Conservation (phyloP, 2,888 invertebrate genomes). For the Chaetoderma sp. region DNA sequence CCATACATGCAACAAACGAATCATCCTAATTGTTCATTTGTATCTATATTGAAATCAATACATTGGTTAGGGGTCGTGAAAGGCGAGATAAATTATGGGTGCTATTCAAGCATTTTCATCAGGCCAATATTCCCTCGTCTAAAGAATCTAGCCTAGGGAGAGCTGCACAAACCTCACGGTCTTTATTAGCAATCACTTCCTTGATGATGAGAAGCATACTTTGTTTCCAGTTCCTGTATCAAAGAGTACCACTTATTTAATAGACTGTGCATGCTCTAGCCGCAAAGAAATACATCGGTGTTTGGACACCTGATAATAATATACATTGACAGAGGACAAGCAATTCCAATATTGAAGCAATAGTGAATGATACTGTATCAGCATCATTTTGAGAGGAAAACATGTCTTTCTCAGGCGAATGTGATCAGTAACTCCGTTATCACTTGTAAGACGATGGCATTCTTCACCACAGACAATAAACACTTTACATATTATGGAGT, state of each 20-base stretch:
- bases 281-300: too few relatives aligned
- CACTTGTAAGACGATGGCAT: background rate
- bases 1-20: too few relatives aligned
- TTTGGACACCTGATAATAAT: too few relatives aligned
- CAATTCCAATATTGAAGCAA: too few relatives aligned
- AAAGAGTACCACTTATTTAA: background rate
- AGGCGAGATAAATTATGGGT: background rate
- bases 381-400: background rate
- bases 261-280: too few relatives aligned
- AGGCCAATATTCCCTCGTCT: background rate
- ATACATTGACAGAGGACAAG: too few relatives aligned
- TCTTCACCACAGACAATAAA: background rate
- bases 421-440: background rate
- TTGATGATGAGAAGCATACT: too few relatives aligned
- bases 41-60: too few relatives aligned
- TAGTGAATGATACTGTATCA: too few relatives aligned
- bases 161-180: too few relatives aligned
- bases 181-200: too few relatives aligned
- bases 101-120: background rate
- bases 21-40: too few relatives aligned
- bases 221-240: background rate
- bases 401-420: background rate
- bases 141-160: background rate
- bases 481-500: background rate
- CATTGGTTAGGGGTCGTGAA: background rate